Evolutionary conservation across 2,888 invertebrate genomes (phyloP).

Genomic region (Drosophila paranaensis): DNA sequence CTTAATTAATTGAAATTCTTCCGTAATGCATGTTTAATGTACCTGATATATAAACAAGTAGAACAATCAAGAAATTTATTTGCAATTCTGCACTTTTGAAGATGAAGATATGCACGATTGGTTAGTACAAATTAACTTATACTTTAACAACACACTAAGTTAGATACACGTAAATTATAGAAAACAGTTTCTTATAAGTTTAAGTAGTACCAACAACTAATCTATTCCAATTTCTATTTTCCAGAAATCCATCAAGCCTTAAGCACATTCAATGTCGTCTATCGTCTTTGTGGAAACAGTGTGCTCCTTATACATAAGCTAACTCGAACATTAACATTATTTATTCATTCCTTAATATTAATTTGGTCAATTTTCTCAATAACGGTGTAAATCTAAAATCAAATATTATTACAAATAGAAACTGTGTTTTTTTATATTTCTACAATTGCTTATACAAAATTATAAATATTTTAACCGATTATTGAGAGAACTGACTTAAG

Average conservation of each 20-base stretch:
- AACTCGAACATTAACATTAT: slow-evolving; percentile 72
- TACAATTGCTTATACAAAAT: slow-evolving; percentile 8
- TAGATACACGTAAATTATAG: neutral
- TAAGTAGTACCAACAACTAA: neutral
- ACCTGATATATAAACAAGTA: slow-evolving; percentile 8
- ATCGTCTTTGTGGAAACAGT: slow-evolving; percentile 55
- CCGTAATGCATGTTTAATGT: neutral
- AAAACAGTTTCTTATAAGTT: neutral
- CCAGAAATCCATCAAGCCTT: slow-evolving; percentile 74
- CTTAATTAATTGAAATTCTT: neutral
- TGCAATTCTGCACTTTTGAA: slow-evolving; percentile 12
- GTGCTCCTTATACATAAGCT: slow-evolving; percentile 68
- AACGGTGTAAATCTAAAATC: slow-evolving; percentile 40
- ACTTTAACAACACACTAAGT: slow-evolving; percentile 1
- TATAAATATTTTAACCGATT: slow-evolving; percentile 32
- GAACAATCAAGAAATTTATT: slow-evolving; percentile 9
- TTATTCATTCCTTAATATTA: slow-evolving; percentile 82
- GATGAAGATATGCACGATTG: slow-evolving; percentile 5
- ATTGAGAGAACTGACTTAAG: slow-evolving; percentile 61
- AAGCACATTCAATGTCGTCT: slow-evolving; percentile 43
- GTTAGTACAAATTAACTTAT: slow-evolving; percentile 8
- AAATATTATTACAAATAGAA: slow-evolving; percentile 23
- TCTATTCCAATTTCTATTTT: slow-evolving; percentile 34
- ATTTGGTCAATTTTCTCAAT: slow-evolving; percentile 62
- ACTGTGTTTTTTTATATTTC: slow-evolving; percentile 17